phyloP scores from a whole-genome alignment of 2,888 invertebrate species.

The Actias luna region DNA sequence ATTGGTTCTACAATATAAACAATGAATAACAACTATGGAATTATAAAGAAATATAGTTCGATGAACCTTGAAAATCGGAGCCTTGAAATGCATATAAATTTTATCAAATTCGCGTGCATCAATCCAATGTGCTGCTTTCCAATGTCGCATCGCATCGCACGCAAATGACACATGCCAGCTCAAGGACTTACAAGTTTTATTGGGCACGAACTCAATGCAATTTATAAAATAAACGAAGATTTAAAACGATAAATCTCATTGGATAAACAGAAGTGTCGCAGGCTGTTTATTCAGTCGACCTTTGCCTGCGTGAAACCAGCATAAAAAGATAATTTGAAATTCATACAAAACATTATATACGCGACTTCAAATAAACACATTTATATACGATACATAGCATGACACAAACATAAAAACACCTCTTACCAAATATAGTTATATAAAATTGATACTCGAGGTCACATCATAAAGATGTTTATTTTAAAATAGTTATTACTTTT shows the following conservation, averaged over 20 bases:
- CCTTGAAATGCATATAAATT: constrained; percentile 5
- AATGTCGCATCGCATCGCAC: constrained; percentile 31
- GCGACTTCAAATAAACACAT: neutral
- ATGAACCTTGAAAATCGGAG: constrained; percentile 1
- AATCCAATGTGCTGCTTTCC: constrained; percentile 33
- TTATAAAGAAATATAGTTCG: neutral
- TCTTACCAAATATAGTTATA: neutral
- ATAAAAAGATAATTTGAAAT: neutral
- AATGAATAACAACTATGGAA: neutral
- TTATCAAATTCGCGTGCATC: constrained; percentile 32
- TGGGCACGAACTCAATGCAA: constrained; percentile 15
- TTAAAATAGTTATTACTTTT: neutral
- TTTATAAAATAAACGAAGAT: constrained; percentile 1
- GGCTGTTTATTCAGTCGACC: neutral
- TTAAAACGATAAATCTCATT: neutral
- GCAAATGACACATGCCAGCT: constrained; percentile 22
- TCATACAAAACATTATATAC: neutral
- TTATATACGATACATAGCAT: too few species aligned
- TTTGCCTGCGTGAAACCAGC: neutral
- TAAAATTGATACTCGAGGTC: neutral
- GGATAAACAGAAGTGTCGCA: neutral
- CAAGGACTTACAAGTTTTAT: constrained; percentile 27
- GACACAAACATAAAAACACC: neutral
- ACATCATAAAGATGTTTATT: neutral
- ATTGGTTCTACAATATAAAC: neutral